These are phyloP conservation scores for Xenopus laevis DNA, from an alignment of 2,113 vertebrate genomes.

Conservation along the genomic window DNA sequence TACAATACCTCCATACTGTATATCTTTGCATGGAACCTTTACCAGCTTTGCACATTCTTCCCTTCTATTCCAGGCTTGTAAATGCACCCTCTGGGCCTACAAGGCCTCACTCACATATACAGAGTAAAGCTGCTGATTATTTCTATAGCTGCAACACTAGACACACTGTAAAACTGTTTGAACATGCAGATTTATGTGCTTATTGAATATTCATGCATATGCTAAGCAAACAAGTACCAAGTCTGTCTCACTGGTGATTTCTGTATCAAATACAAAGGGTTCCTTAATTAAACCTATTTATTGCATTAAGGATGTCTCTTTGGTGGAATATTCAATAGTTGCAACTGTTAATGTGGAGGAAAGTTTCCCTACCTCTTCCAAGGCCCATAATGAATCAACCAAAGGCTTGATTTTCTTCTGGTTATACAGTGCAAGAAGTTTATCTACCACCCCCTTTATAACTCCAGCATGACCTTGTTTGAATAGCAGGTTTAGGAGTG, in stretches of 20 bases:
- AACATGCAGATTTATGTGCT: not conserved
- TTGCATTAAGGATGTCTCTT: constrained; percentile 3
- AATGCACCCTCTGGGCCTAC: too few species aligned
- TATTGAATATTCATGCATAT: not conserved
- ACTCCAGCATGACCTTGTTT: constrained; percentile 82
- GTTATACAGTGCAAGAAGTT: constrained; percentile 80
- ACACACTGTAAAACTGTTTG: not conserved
- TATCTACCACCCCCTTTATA: constrained; percentile 79
- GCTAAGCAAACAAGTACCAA: not conserved
- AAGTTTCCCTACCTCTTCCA: constrained; percentile 86
- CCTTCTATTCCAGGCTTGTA: too few species aligned
- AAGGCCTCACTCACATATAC: too few species aligned
- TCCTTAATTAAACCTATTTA: not conserved
- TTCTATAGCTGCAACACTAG: too few species aligned
- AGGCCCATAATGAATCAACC: constrained; percentile 94
- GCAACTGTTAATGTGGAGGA: not conserved
- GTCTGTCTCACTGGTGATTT: not conserved
- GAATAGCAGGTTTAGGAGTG: constrained; percentile 92
- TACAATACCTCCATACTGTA: too few species aligned
- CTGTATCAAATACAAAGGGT: not conserved
- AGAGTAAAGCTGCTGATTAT: too few species aligned
- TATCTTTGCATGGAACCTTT: too few species aligned
- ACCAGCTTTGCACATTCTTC: too few species aligned
- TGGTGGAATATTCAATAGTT: not conserved
- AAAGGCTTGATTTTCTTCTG: constrained; percentile 91